Percentiles rank a stretch among this genome's conserved stretches.
Conservation (phyloP, 1,140 invertebrate species). For the Drosophila leontia region DNA sequence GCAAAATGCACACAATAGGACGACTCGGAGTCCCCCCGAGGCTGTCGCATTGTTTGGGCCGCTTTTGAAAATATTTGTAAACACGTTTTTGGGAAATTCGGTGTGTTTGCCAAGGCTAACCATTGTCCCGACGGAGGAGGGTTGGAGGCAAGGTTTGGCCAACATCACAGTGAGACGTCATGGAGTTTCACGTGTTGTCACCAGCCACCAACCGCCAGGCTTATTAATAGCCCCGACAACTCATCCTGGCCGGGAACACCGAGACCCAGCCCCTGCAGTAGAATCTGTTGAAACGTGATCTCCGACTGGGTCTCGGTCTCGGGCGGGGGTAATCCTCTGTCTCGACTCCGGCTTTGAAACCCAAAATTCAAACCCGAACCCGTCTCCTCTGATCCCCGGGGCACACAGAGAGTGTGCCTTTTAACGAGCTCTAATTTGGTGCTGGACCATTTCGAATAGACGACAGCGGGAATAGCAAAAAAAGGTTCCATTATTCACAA, state of each 20-base stretch:
- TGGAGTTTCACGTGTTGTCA: slow-evolving; percentile 84
- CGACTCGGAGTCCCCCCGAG: slow-evolving; percentile 31
- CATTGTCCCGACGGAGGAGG: slow-evolving; percentile 50
- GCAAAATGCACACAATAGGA: slow-evolving; percentile 57
- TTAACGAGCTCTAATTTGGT: slow-evolving; percentile 82
- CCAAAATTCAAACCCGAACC: slow-evolving; percentile 4
- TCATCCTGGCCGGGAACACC: slow-evolving; percentile 11
- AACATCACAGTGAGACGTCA: slow-evolving; percentile 77
- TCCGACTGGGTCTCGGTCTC: slow-evolving; percentile 24
- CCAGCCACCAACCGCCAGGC: slow-evolving; percentile 82
- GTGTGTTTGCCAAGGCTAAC: slow-evolving; percentile 59
- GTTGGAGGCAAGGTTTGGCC: slow-evolving; percentile 64
- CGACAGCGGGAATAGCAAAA: slow-evolving; percentile 34
- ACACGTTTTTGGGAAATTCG: slow-evolving; percentile 75
- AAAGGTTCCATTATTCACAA: slow-evolving; percentile 58
- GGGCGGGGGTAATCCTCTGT: slow-evolving; percentile 56
- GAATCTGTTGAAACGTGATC: slow-evolving; percentile 78
- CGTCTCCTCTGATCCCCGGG: slow-evolving; percentile 35
- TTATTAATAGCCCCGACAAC: slow-evolving; percentile 68
- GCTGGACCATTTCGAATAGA: slow-evolving; percentile 63
- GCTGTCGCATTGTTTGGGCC: slow-evolving; percentile 63
- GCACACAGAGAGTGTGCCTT: slow-evolving; percentile 75
- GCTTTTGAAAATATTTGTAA: slow-evolving; percentile 83
- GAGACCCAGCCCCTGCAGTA: slow-evolving; percentile 54
- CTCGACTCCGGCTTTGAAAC: slow-evolving; percentile 32